A percentile compares a stretch with the other conserved stretches of the same genome.
phyloP scores from a whole-genome alignment of 2,888 invertebrate genomes.

The Abscondita cerata region DNA sequence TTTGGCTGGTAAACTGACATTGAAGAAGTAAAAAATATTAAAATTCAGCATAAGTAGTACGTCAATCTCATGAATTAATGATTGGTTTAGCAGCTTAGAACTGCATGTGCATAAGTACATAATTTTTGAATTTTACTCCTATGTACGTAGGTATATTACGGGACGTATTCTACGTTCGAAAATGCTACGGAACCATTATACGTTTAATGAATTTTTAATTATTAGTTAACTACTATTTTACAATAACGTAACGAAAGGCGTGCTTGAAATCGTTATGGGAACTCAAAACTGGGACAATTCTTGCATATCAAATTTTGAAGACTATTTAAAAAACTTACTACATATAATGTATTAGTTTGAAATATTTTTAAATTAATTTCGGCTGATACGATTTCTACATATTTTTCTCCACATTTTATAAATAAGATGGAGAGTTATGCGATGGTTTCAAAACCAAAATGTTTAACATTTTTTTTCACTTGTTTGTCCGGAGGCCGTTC shows the following conservation, averaged over 20 bases:
- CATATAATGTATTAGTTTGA: background rate
- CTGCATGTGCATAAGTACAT: conserved; percentile 25
- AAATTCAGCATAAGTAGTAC: conserved; percentile 38
- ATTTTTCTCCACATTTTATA: too few relatives aligned
- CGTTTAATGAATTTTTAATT: conserved; percentile 27
- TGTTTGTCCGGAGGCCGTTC: too few relatives aligned
- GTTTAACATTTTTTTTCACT: too few relatives aligned
- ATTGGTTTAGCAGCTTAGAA: conserved; percentile 17
- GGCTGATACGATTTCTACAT: too few relatives aligned
- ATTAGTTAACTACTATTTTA: conserved; percentile 15
- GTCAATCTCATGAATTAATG: conserved; percentile 35
- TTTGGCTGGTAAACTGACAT: conserved; percentile 23
- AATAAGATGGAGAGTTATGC: too few relatives aligned
- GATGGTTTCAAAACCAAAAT: too few relatives aligned
- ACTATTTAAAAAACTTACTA: background rate
- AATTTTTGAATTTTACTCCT: conserved; percentile 21
- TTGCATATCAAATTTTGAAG: background rate
- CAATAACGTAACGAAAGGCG: conserved; percentile 16
- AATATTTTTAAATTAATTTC: background rate
- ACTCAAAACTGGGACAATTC: conserved; percentile 5
- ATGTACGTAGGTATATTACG: conserved; percentile 22
- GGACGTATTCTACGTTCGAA: conserved; percentile 22
- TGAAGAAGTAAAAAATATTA: conserved; percentile 35
- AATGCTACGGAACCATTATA: conserved; percentile 25
- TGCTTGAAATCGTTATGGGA: conserved; percentile 8